Evolutionary conservation across 2,113 vertebrate species (phyloP).

Genomic region (Calidris pygmaea): DNA sequence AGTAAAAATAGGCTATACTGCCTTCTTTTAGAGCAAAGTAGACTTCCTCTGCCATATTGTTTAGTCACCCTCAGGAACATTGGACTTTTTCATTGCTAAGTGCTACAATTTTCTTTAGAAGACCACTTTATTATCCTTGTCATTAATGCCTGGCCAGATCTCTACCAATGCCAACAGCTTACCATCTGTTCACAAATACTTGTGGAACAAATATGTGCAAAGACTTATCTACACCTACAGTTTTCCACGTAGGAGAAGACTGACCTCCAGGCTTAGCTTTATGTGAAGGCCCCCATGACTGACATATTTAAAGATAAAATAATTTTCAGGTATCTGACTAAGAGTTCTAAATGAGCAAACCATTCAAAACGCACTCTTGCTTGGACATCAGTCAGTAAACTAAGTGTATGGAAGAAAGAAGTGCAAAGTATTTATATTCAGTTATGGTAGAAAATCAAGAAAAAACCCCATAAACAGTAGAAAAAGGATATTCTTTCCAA

Average conservation of each 20-base stretch:
- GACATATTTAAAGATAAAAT: neutral
- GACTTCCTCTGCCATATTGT: neutral
- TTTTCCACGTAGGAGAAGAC: neutral
- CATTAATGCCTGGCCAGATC: constrained; percentile 27
- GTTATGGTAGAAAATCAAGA: neutral
- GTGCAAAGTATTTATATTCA: neutral
- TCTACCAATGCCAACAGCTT: neutral
- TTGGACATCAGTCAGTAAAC: neutral
- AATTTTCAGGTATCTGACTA: neutral
- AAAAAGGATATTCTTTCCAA: neutral
- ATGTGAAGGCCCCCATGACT: neutral
- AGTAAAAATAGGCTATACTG: neutral
- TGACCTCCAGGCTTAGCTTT: neutral
- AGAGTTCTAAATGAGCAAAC: neutral
- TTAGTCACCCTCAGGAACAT: neutral
- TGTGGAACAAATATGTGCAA: neutral
- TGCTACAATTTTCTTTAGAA: constrained; percentile 5
- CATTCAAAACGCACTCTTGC: neutral
- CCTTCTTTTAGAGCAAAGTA: neutral
- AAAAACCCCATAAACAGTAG: neutral
- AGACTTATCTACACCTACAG: neutral
- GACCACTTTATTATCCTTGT: constrained; percentile 4
- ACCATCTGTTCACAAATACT: constrained; percentile 29
- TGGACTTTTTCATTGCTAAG: neutral
- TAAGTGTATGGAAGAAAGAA: neutral